Conservation (phyloP, 2,797 vertebrate genomes). For the Hydrocynus forskahlii region DNA sequence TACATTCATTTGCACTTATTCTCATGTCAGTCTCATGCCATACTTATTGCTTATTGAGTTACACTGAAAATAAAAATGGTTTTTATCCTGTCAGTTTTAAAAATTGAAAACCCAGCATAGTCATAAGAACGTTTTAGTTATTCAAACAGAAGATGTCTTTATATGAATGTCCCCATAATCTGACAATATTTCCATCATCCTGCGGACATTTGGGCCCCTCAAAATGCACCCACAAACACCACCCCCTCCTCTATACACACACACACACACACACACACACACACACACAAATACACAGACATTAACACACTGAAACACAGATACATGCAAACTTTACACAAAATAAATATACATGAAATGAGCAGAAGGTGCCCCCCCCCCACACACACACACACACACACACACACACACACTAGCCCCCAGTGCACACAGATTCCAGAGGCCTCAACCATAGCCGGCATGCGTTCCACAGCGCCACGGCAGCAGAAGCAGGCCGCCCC, state of each 20-base stretch:
- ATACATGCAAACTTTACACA: slow-evolving; percentile 31
- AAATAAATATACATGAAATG: slow-evolving; percentile 2
- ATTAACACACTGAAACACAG: slow-evolving; percentile 22
- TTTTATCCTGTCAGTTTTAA: not conserved
- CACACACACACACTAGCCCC: slow-evolving; percentile 25
- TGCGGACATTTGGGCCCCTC: not conserved
- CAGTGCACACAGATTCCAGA: slow-evolving; percentile 42
- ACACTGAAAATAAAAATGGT: not conserved
- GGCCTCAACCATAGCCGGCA: slow-evolving; percentile 50
- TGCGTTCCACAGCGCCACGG: slow-evolving; percentile 54
- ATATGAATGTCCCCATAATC: not conserved
- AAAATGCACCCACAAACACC: not conserved
- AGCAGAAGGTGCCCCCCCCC: not conserved
- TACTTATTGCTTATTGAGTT: too few species aligned
- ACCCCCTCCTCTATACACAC: slow-evolving; percentile 21
- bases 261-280: too few species aligned
- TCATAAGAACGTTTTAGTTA: not conserved
- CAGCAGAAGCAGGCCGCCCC: slow-evolving; percentile 59
- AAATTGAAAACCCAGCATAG: not conserved
- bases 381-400: too few species aligned
- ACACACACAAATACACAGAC: too few species aligned
- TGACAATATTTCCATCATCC: not conserved
- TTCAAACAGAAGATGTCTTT: not conserved
- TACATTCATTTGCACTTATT: too few species aligned
- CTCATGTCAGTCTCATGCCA: too few species aligned